Conservation (phyloP, 2,113 vertebrate species). For the Trematocara variabile region DNA sequence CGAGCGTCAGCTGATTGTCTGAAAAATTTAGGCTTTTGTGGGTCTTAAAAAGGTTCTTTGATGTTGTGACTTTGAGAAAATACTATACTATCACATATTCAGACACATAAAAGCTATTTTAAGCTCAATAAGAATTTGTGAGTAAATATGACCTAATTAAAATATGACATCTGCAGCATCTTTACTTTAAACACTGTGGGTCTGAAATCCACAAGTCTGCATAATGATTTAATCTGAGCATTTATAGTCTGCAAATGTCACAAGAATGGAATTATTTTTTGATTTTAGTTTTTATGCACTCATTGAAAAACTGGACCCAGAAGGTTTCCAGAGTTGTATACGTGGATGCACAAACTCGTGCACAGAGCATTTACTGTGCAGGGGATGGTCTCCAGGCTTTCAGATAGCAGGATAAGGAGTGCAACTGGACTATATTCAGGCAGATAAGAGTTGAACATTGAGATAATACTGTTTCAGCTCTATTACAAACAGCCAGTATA, state of each 20-base stretch:
- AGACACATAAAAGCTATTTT: not conserved
- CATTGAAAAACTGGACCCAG: not conserved
- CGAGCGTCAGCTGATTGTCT: not conserved
- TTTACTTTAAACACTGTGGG: not conserved
- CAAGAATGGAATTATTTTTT: not conserved
- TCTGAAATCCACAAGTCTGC: not conserved
- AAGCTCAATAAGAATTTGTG: not conserved
- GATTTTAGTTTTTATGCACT: not conserved
- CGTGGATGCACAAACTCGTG: not conserved
- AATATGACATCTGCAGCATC: not conserved
- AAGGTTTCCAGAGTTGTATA: not conserved
- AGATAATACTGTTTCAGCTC: not conserved
- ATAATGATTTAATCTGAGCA: fast-evolving
- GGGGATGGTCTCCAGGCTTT: not conserved
- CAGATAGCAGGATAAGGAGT: not conserved
- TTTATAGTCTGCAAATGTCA: not conserved
- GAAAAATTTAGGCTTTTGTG: not conserved
- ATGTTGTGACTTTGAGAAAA: not conserved
- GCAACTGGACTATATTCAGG: not conserved
- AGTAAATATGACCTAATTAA: not conserved
- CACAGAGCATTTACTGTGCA: not conserved
- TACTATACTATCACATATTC: not conserved
- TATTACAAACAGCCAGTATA: not conserved
- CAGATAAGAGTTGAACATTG: not conserved
- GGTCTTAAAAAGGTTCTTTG: not conserved